Conservation (phyloP, 35 echinoderm and acorn worm genomes). For the Stichopus chloronotus region DNA sequence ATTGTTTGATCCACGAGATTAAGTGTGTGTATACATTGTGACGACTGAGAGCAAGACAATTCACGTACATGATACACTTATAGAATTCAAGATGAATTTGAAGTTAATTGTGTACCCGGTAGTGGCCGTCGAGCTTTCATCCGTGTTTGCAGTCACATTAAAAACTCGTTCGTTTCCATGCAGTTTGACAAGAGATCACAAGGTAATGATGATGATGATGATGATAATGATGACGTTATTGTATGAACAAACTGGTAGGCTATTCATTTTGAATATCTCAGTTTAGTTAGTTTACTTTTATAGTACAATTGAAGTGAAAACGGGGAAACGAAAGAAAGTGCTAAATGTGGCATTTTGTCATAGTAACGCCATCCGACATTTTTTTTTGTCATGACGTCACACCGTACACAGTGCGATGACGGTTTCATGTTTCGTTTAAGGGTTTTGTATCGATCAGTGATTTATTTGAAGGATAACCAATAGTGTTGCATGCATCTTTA, state of each 20-base stretch:
- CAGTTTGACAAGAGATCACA: background rate
- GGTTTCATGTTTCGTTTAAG: no score
- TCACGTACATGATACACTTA: background rate
- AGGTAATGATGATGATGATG: background rate
- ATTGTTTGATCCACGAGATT: background rate
- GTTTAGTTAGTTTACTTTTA: no score
- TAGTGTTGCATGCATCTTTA: no score
- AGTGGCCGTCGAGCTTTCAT: background rate
- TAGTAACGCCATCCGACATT: no score
- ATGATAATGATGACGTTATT: background rate
- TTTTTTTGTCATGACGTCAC: no score
- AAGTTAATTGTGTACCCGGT: background rate
- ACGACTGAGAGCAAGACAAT: background rate
- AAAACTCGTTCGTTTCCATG: background rate
- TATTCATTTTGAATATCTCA: no score
- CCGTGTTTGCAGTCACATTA: background rate
- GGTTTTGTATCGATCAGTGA: no score
- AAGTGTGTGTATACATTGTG: constrained; percentile 37
- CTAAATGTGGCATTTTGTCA: no score
- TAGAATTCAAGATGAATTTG: background rate
- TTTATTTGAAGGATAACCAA: no score
- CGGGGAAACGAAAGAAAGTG: no score
- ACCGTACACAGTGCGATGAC: no score
- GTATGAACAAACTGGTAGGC: background rate
- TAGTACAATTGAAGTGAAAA: no score